A percentile compares a stretch with the other conserved stretches of the same genome.
These are phyloP conservation scores for Meloe dianella DNA, from an alignment of 2,888 invertebrate genomes.

Conservation along the genomic window DNA sequence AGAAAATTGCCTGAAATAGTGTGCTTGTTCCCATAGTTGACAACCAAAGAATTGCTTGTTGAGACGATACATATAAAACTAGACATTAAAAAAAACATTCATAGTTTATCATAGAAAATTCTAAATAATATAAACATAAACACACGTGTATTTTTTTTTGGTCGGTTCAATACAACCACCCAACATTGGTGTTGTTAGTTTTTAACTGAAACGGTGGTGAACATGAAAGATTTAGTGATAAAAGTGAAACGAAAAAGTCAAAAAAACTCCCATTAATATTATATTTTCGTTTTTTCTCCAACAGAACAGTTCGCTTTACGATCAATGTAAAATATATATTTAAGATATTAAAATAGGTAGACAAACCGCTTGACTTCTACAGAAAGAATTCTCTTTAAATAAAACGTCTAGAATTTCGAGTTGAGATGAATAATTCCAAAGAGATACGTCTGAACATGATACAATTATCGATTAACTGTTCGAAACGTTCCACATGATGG, in stretches of 20 bases:
- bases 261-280: no score
- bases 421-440: not conserved
- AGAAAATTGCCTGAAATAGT: not conserved
- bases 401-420: not conserved
- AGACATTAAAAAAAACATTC: no score
- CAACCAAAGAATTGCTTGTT: not conserved
- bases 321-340: not conserved
- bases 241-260: not conserved
- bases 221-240: not conserved
- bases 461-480: not conserved
- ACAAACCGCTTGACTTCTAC: not conserved
- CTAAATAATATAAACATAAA: no score
- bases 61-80: no score
- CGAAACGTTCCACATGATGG: no score
- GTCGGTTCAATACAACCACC: no score
- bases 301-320: not conserved
- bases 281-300: not conserved
- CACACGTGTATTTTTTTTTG: no score
- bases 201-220: not conserved
- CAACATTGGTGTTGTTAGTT: no score
- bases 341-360: not conserved
- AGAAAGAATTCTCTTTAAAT: not conserved
- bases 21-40: not conserved
- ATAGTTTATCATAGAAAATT: no score
- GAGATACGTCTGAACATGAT: not conserved